Evolutionary conservation across 2,113 vertebrate species (phyloP), one percentile per base, ranked within the genome.

Genomic region (Myrmecobius fasciatus): DNA sequence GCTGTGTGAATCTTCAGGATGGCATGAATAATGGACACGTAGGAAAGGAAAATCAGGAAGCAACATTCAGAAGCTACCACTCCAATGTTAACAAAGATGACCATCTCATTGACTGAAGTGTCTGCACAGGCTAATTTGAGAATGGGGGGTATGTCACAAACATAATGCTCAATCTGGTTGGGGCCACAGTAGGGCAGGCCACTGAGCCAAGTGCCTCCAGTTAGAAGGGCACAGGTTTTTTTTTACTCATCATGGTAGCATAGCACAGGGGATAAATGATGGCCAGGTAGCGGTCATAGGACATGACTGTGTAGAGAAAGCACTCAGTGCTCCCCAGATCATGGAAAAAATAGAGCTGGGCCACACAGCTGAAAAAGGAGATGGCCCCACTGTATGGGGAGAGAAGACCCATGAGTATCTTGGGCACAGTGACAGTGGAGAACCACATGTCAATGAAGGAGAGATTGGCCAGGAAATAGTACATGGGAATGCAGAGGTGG

Each of bases 111-210:
- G 20, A 89, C 0, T 1, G 67, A 52, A 10, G 97, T 91, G 11
- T 98, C 89, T 75, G 95, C 95, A 93, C 97, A 98, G 94, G 93
- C 52, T 91, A 98, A 56, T 46, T 54, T 48, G 49, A 98, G 93
- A 52, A 98, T 24, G 0, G 96, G 94, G 0, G 97, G 97, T 49
- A 97, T 12, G 89, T 98, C 96, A 0, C 97, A 98, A 83, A 97
- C 94, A 49, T 97, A 98, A n/a, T 98, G 96, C 67, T 97, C 95
- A 89, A 97, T 96, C n/a, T 56, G 89, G 48, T 75, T 94, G n/a
- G 96, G 95, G 0, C 97, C 97, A 94, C 97, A 97, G 89, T 92
- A 97, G 8, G 96, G 94, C 53, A 96, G 49, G 3, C 96, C 96
- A 89, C 95, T 91, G 20, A 97, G 36, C 97, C 97, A 98, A 0